Evolutionary conservation across 2,797 vertebrate genomes (phyloP), one percentile per base, ranked within the genome.

Genomic region (Sitta carolinensis): DNA sequence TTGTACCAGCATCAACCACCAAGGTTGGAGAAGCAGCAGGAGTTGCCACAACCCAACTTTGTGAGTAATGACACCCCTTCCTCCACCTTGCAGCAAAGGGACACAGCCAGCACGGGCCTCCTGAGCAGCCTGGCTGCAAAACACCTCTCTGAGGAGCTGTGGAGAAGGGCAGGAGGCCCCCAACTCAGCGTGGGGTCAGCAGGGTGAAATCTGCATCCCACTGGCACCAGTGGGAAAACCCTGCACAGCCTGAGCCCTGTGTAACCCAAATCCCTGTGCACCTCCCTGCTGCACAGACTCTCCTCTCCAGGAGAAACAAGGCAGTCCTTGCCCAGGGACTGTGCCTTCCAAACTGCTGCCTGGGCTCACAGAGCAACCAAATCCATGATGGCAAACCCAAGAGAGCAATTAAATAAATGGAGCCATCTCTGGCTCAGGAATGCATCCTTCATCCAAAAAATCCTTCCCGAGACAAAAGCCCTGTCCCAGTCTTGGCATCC

Each of bases 131-230:
- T 27, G 36, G 61, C 61, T 68, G 38, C 70, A 47, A 43, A 42
- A 8, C 36, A 7, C 10, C 0, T 16, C 38, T 13, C 57, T 80
- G 67, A 73, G 77, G 23, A 68, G 66, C 62, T 43, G 2, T 2
- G 0, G n/a, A 58, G 50, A 61, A 52, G 21, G 14, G 69, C 36
- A 45, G 51, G 30, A 62, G 36, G 23, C 50, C 1, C 36, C 11
- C 0, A 0, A 3, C 34, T 18, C 84, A 9, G 2, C 0, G 0
- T 7, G 38, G 55, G 51, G 26, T 50, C 61, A 50, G n/a, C 51
- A 48, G 36, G 13, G 32, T 27, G n/a, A 30, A 47, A 54, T 18
- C 61, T 55, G 57, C 76, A 40, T 20, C 52, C 48, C 48, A 10
- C 3, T 16, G 22, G n/a, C 47, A 74, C 32, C n/a, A 27, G 0